These are phyloP conservation scores for Cyphomyrmex costatus DNA, from an alignment of 1,140 invertebrate species.

Conservation along the genomic window DNA sequence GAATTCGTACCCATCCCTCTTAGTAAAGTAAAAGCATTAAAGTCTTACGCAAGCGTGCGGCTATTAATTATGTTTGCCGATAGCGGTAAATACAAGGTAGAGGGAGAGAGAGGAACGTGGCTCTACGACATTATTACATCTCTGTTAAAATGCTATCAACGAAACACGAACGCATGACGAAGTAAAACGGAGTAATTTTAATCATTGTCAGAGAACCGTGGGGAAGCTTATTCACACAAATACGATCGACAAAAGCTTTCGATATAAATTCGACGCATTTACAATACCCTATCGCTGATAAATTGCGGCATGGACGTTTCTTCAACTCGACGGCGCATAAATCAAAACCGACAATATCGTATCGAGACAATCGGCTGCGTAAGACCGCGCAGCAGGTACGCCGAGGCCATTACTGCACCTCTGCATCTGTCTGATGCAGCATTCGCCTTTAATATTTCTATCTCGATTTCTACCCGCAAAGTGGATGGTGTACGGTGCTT, in stretches of 20 bases:
- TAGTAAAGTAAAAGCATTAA: slow-evolving; percentile 30
- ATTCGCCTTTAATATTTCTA: slow-evolving; percentile 50
- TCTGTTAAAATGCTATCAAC: slow-evolving; percentile 24
- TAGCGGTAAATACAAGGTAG: slow-evolving; percentile 17
- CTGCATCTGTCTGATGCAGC: background rate
- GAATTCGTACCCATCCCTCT: background rate
- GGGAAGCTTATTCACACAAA: background rate
- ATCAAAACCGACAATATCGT: slow-evolving; percentile 33
- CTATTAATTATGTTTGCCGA: slow-evolving; percentile 44
- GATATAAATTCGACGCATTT: slow-evolving; percentile 13
- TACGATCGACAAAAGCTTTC: slow-evolving; percentile 6
- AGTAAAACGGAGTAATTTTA: slow-evolving; percentile 25
- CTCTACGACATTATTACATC: slow-evolving; percentile 22
- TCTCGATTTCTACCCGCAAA: background rate
- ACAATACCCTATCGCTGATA: slow-evolving; percentile 31
- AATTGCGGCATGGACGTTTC: slow-evolving; percentile 29
- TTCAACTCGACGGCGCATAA: slow-evolving; percentile 14
- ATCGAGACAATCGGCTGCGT: background rate
- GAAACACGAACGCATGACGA: too few species aligned
- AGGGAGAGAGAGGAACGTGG: too few species aligned
- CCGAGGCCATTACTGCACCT: background rate
- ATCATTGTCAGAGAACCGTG: background rate
- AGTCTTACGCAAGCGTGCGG: background rate
- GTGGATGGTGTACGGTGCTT: background rate
- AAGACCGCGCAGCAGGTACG: slow-evolving; percentile 4